A percentile compares a stretch with the other conserved stretches of the same genome.
Conservation (phyloP, 92 coral and sea anemone genomes). For the Phenganax stokvisi region DNA sequence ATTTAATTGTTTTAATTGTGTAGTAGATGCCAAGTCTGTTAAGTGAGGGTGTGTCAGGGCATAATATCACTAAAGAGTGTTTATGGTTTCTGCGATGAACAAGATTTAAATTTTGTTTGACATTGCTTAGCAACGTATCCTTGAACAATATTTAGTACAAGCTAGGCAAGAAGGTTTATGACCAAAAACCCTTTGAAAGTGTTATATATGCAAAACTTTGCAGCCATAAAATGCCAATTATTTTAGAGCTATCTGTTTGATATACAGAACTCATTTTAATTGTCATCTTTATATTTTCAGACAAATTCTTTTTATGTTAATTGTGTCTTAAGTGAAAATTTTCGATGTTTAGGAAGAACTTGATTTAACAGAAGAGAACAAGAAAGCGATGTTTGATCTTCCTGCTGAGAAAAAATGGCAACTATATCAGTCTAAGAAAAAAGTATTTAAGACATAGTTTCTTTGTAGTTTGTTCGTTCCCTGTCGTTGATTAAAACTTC, state of each 20-base stretch:
- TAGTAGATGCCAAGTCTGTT: neutral
- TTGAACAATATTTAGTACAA: too few relatives aligned
- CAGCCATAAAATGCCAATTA: too few relatives aligned
- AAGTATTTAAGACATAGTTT: slow-evolving; percentile 48
- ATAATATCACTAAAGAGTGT: slow-evolving; percentile 1
- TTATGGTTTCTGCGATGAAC: neutral
- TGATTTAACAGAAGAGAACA: slow-evolving; percentile 90
- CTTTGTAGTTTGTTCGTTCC: neutral
- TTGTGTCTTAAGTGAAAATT: neutral
- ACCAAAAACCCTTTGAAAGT: neutral
- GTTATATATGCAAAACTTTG: too few relatives aligned
- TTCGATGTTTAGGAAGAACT: slow-evolving; percentile 80
- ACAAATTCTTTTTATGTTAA: neutral
- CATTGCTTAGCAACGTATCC: neutral
- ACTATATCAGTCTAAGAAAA: slow-evolving; percentile 88
- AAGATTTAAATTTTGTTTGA: neutral
- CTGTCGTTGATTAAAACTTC: neutral
- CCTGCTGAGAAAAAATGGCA: slow-evolving; percentile 99
- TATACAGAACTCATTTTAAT: too few relatives aligned
- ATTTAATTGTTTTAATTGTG: neutral
- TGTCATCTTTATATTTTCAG: too few relatives aligned
- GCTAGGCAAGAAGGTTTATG: neutral
- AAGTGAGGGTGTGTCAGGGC: neutral
- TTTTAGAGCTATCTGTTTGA: too few relatives aligned
- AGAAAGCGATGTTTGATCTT: slow-evolving; percentile 92